Percentiles rank a stretch among this genome's conserved stretches.
These are phyloP conservation scores for Eupeodes corollae DNA, from an alignment of 1,140 invertebrate species.

Conservation along the genomic window DNA sequence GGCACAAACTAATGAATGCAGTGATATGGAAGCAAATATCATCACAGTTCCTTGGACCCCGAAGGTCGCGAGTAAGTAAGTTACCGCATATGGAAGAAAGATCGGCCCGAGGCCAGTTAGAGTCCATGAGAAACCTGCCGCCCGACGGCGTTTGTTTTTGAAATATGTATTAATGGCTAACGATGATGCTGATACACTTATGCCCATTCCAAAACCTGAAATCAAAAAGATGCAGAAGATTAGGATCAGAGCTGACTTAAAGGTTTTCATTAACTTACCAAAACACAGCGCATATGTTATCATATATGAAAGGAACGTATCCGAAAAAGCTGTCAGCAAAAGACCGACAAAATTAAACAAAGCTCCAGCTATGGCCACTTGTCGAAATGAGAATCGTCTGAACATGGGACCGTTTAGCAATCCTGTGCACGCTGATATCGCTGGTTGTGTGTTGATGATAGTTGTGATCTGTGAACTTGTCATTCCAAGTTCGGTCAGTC, in stretches of 20 bases:
- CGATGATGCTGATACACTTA: conserved; percentile 47
- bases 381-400: conserved; percentile 48
- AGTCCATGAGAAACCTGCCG: conserved; percentile 47
- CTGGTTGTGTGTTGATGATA: conserved; percentile 54
- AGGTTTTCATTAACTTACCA: conserved; percentile 38
- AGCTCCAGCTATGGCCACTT: conserved; percentile 47
- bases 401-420: conserved; percentile 54
- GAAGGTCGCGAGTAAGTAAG: conserved; percentile 40
- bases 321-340: conserved; percentile 44
- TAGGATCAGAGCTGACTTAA: not conserved
- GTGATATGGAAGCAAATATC: conserved; percentile 44
- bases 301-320: conserved; percentile 46
- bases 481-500: conserved; percentile 44
- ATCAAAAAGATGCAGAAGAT: not conserved
- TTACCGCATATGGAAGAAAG: conserved; percentile 44
- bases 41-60: conserved; percentile 45
- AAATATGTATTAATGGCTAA: conserved; percentile 51
- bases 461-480: conserved; percentile 49
- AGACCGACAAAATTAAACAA: conserved; percentile 44
- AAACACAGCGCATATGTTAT: conserved; percentile 47
- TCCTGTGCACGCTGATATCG: conserved; percentile 49
- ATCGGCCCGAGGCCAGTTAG: conserved; percentile 47
- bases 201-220: conserved; percentile 47
- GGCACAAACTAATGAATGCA: conserved; percentile 46
- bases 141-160: conserved; percentile 43